These are phyloP conservation scores for Pecten maximus DNA, from an alignment of 2,888 invertebrate species.

Conservation along the genomic window DNA sequence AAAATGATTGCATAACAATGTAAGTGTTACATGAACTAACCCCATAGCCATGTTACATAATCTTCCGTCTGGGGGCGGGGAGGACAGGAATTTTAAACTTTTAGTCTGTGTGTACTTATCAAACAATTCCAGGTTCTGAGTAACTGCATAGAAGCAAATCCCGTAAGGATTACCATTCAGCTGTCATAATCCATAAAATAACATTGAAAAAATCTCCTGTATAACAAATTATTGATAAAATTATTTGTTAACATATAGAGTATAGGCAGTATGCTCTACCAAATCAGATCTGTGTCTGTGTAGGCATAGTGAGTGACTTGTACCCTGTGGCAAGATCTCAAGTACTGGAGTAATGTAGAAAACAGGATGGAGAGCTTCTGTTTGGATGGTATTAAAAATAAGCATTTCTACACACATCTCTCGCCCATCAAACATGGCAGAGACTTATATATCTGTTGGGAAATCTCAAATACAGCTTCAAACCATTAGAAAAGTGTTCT, in stretches of 20 bases:
- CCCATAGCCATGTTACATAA: not conserved
- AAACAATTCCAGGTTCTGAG: not conserved
- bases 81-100: not conserved
- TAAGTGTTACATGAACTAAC: not conserved
- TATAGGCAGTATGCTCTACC: not conserved
- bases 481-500: not conserved
- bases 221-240: not conserved
- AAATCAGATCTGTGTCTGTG: not conserved
- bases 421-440: slow-evolving; percentile 26
- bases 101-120: not conserved
- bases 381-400: not conserved
- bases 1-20: no score
- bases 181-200: not conserved
- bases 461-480: not conserved
- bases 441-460: not conserved
- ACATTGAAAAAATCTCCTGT: not conserved
- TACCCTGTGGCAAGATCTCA: slow-evolving; percentile 4
- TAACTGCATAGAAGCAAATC: not conserved
- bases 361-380: not conserved
- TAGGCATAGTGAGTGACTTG: not conserved
- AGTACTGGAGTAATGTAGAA: not conserved
- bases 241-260: not conserved
- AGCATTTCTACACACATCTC: not conserved
- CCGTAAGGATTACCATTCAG: not conserved
- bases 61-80: not conserved